Percentiles rank a stretch among this genome's conserved stretches.
phyloP scores from a whole-genome alignment of 1,140 invertebrate genomes.

The Battus philenor region DNA sequence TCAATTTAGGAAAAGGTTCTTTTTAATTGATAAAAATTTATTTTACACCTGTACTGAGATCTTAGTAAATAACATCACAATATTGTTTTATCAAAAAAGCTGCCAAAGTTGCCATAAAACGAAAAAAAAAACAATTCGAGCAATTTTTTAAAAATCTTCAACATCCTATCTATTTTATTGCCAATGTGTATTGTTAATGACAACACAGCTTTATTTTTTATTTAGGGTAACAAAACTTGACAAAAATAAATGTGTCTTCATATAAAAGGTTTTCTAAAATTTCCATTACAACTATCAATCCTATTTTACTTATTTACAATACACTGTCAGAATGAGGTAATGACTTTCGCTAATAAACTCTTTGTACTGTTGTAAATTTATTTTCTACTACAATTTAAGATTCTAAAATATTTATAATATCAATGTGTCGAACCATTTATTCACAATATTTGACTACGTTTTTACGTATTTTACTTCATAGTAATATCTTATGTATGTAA shows the following conservation, averaged over 20 bases:
- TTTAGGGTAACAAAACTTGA: constrained; percentile 13
- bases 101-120: constrained; percentile 34
- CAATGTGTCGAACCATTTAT: constrained; percentile 41
- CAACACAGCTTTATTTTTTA: constrained; percentile 1
- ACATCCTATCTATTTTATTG: not conserved
- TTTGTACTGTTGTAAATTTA: constrained; percentile 57
- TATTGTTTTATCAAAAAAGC: constrained; percentile 38
- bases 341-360: constrained; percentile 36
- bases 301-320: constrained; percentile 58
- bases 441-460: constrained; percentile 37
- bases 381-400: constrained; percentile 33
- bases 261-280: constrained; percentile 45
- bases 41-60: constrained; percentile 51
- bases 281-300: constrained; percentile 31
- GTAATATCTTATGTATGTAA: constrained; percentile 65
- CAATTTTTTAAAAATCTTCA: constrained; percentile 3
- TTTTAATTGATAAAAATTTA: constrained; percentile 23
- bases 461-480: constrained; percentile 44
- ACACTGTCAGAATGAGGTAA: constrained; percentile 67
- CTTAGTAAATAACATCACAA: constrained; percentile 65
- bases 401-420: constrained; percentile 52
- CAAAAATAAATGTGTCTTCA: constrained; percentile 21
- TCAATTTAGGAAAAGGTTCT: constrained; percentile 16
- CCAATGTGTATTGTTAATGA: constrained; percentile 2
- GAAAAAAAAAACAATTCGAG: constrained; percentile 15